Evolutionary conservation across 2,797 vertebrate species (phyloP).

Genomic region (Alauda arvensis): DNA sequence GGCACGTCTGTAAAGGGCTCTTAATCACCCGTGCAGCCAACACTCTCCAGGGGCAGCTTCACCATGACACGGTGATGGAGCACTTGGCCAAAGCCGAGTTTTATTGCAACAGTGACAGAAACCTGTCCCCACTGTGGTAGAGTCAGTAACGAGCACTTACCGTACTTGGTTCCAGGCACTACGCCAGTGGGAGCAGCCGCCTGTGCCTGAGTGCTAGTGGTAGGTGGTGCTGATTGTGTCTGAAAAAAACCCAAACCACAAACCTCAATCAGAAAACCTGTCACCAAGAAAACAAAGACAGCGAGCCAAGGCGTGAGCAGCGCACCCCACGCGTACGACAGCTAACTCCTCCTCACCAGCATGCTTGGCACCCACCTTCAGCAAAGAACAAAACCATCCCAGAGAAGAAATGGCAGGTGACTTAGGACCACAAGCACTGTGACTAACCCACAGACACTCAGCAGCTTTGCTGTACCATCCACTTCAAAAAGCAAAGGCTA

Average conservation of each 20-base stretch:
- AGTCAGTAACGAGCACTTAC: constrained; percentile 60
- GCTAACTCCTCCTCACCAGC: neutral
- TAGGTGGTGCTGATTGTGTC: constrained; percentile 73
- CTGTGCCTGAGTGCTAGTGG: constrained; percentile 71
- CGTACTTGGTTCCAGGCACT: constrained; percentile 77
- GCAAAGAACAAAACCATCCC: neutral
- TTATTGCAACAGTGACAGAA: neutral
- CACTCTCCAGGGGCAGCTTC: constrained; percentile 13
- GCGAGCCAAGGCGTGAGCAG: neutral
- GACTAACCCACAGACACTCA: neutral
- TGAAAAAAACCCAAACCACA: constrained; percentile 42
- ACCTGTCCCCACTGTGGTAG: neutral
- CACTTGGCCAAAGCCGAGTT: neutral
- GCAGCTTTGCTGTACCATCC: neutral
- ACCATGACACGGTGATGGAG: neutral
- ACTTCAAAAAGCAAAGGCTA: neutral
- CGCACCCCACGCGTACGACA: neutral
- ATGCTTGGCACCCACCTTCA: neutral
- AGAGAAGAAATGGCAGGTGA: neutral
- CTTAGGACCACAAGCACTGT: neutral
- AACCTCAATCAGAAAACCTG: constrained; percentile 1
- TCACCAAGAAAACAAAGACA: neutral
- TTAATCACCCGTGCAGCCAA: neutral
- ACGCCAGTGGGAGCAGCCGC: constrained; percentile 68
- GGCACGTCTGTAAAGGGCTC: neutral